Evolutionary conservation across 2,888 invertebrate genomes (phyloP).

Genomic region (Ecliptopera silaceata): DNA sequence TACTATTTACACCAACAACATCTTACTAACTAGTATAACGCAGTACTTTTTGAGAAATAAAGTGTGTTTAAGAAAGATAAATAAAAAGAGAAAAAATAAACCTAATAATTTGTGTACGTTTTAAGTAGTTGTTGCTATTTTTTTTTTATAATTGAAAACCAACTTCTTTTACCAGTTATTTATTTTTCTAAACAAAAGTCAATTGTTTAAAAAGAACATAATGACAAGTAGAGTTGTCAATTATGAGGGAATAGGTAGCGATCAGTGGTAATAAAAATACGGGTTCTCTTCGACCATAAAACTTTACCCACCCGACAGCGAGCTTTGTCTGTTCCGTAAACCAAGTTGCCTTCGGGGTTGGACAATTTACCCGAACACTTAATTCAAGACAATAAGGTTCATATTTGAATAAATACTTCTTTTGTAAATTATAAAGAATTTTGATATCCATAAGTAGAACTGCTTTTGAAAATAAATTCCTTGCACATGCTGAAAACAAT

Average conservation of each 20-base stretch:
- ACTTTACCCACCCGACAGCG: conserved; percentile 74
- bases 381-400: conserved; percentile 51
- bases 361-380: conserved; percentile 35
- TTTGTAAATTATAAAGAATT: conserved; percentile 15
- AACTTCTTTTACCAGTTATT: background rate
- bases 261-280: conserved; percentile 79
- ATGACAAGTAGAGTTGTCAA: conserved; percentile 78
- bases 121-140: too few relatives aligned
- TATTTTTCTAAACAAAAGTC: conserved; percentile 44
- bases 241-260: conserved; percentile 81
- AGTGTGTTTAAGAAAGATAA: too few relatives aligned
- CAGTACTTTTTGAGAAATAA: too few relatives aligned
- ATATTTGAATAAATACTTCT: conserved; percentile 39
- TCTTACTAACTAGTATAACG: conserved; percentile 1
- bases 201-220: conserved; percentile 74
- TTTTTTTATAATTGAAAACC: too few relatives aligned
- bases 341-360: conserved; percentile 40
- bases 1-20: conserved; percentile 6
- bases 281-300: conserved; percentile 77
- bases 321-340: conserved; percentile 61
- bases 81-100: too few relatives aligned
- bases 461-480: conserved; percentile 29
- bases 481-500: conserved; percentile 31
- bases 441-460: background rate
- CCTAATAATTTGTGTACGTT: too few relatives aligned